Conservation (phyloP, 1,140 invertebrate genomes). For the Habropoda laboriosa region DNA sequence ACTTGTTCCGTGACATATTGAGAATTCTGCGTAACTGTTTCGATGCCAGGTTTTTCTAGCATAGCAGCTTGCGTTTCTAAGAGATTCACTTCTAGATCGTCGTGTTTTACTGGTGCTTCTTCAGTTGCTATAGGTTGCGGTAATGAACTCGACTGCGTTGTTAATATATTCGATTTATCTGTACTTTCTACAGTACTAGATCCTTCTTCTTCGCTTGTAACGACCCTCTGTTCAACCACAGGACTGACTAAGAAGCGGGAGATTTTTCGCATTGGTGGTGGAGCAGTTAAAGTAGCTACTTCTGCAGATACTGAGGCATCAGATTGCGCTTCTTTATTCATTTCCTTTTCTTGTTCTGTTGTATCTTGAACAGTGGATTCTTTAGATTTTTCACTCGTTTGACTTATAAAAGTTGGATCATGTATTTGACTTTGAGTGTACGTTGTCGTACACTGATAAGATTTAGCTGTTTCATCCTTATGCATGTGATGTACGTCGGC, state of each 20-base stretch:
- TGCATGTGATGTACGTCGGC: conserved; percentile 45
- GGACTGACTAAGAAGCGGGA: conserved; percentile 91
- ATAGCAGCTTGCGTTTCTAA: conserved; percentile 28
- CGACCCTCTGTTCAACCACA: conserved; percentile 82
- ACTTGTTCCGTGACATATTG: conserved; percentile 55
- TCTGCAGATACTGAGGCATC: conserved; percentile 53
- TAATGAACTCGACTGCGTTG: conserved; percentile 16
- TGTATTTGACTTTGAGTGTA: conserved; percentile 33
- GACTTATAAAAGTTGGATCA: conserved; percentile 1
- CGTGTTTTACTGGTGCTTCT: conserved; percentile 23
- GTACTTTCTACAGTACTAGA: conserved; percentile 23
- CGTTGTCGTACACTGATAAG: conserved; percentile 30
- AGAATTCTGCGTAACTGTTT: conserved; percentile 37
- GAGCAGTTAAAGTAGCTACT: conserved; percentile 54
- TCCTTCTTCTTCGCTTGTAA: conserved; percentile 56
- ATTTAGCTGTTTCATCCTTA: conserved; percentile 53
- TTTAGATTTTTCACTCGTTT: conserved; percentile 23
- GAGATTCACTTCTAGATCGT: conserved; percentile 50
- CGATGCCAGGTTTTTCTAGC: conserved; percentile 21
- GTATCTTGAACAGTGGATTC: conserved; percentile 44
- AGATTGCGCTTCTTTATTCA: conserved; percentile 38
- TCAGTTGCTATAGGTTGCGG: conserved; percentile 1
- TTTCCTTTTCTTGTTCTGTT: conserved; percentile 47
- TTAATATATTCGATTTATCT: conserved; percentile 17
- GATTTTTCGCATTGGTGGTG: conserved; percentile 85